Evolutionary conservation across 92 coral and sea anemone genomes (phyloP).

Genomic region (Paramuricea clavata): DNA sequence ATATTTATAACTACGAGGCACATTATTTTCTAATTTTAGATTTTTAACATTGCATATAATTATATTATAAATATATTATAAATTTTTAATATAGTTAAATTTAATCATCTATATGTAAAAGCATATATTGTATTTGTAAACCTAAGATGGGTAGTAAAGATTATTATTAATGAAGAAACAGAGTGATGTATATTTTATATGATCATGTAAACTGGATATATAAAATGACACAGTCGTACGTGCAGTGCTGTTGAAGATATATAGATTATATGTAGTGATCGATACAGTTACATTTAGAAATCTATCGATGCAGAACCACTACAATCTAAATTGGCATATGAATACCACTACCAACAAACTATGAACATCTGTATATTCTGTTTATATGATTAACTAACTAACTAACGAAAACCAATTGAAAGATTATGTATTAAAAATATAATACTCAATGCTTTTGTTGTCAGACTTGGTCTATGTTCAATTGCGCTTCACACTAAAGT

Average conservation of each 20-base stretch:
- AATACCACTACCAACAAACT: background rate
- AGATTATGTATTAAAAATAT: background rate
- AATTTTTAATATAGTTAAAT: too few relatives aligned
- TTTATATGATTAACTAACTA: background rate
- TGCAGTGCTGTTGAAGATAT: too few relatives aligned
- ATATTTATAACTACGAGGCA: too few relatives aligned
- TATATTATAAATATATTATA: too few relatives aligned
- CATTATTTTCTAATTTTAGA: too few relatives aligned
- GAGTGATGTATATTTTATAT: background rate
- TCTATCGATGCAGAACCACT: background rate
- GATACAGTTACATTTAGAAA: background rate
- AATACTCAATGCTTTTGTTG: background rate
- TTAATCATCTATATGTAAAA: too few relatives aligned
- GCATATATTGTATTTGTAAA: too few relatives aligned
- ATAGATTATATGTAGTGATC: background rate
- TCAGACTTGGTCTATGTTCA: background rate
- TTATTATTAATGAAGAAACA: background rate
- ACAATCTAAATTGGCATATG: background rate
- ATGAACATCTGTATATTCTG: background rate
- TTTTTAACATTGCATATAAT: too few relatives aligned
- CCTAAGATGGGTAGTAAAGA: too few relatives aligned
- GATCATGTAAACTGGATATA: background rate
- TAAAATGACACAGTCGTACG: background rate
- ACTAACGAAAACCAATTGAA: slow-evolving; percentile 20
- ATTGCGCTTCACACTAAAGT: background rate